Evolutionary conservation across 2,888 invertebrate species (phyloP).

Genomic region (Chorisops tibialis): DNA sequence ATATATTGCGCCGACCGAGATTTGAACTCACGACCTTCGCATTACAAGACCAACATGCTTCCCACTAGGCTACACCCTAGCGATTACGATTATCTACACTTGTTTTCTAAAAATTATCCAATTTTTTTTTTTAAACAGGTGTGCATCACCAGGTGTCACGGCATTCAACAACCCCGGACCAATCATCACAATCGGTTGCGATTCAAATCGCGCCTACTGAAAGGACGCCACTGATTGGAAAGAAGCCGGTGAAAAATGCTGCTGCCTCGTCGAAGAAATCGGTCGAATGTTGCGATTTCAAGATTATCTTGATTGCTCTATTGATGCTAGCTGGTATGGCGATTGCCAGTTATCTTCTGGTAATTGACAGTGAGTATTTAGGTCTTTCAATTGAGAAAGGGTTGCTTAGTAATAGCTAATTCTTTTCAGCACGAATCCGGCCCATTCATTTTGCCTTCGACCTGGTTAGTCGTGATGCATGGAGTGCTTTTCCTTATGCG

Average conservation of each 20-base stretch:
- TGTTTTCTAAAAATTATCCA: no score
- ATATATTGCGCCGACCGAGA: no score
- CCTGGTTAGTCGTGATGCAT: conserved; percentile 43
- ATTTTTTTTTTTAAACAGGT: conserved; percentile 2
- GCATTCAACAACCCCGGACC: not conserved
- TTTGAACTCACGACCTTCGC: no score
- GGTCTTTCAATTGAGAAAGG: not conserved
- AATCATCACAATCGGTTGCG: conserved; percentile 30
- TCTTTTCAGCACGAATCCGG: conserved; percentile 31
- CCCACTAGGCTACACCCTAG: no score
- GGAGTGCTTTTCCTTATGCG: conserved; percentile 37
- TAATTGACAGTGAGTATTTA: conserved; percentile 43
- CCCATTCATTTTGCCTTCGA: conserved; percentile 41
- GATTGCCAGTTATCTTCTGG: conserved; percentile 44
- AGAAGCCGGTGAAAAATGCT: not conserved
- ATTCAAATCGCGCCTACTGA: conserved; percentile 38
- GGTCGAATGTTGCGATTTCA: not conserved
- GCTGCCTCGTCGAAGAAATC: not conserved
- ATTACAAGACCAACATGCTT: no score
- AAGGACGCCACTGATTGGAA: conserved; percentile 37
- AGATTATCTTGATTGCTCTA: conserved; percentile 21
- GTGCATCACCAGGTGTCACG: conserved; percentile 12
- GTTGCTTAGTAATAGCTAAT: conserved; percentile 17
- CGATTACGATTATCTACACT: no score
- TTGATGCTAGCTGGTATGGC: conserved; percentile 39